A percentile compares a stretch with the other conserved stretches of the same genome.
Evolutionary conservation across 1,140 invertebrate species (phyloP).

Genomic region (Dysdera silvatica): DNA sequence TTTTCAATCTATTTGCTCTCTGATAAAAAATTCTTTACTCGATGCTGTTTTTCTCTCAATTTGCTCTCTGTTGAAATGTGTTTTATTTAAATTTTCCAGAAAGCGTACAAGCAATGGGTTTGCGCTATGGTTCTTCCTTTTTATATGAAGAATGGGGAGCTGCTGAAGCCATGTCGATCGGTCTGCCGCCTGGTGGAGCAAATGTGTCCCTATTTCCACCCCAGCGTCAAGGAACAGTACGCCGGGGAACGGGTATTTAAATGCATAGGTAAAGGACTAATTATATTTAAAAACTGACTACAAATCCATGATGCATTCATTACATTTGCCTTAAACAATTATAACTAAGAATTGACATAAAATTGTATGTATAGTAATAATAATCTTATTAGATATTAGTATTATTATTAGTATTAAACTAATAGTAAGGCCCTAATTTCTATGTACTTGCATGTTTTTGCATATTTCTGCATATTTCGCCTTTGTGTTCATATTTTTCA

Average conservation of each 20-base stretch:
- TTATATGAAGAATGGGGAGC: constrained; percentile 9
- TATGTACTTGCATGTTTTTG: too few species aligned
- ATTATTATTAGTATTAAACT: too few species aligned
- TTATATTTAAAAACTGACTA: background rate
- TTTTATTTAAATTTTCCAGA: constrained; percentile 16
- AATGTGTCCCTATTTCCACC: constrained; percentile 36
- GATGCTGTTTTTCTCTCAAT: too few species aligned
- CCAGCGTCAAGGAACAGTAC: constrained; percentile 35
- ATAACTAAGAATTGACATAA: background rate
- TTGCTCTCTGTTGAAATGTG: too few species aligned
- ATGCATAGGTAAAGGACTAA: constrained; percentile 32
- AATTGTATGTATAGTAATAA: background rate
- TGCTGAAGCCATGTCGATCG: constrained; percentile 33
- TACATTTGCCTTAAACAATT: background rate
- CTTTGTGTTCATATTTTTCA: too few species aligned
- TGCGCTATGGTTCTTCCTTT: constrained; percentile 34
- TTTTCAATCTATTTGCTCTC: too few species aligned
- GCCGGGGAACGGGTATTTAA: constrained; percentile 37
- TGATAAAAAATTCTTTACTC: too few species aligned
- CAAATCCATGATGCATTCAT: background rate
- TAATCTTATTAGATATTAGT: too few species aligned
- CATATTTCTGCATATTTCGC: too few species aligned
- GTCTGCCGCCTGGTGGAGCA: constrained; percentile 36
- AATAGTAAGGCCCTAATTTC: too few species aligned
- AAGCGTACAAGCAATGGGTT: constrained; percentile 35